Percentiles rank a stretch among this genome's conserved stretches.
Conservation (phyloP, 2,797 vertebrate genomes). For the Danio choprae region DNA sequence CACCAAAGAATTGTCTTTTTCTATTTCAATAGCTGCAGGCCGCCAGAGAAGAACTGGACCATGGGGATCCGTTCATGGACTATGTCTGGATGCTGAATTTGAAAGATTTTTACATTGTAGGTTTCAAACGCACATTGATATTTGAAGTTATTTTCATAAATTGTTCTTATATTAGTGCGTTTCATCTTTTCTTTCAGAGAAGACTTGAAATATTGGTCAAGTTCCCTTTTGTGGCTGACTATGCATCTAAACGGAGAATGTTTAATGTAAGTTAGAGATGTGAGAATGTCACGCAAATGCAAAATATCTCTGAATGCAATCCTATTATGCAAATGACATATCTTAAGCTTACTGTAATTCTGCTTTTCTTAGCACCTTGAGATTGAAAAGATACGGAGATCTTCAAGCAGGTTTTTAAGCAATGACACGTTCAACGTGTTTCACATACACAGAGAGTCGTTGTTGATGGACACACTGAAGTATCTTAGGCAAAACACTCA, state of each 20-base stretch:
- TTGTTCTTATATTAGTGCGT: not conserved
- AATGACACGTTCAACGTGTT: not conserved
- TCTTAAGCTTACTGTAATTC: not conserved
- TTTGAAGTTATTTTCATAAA: not conserved
- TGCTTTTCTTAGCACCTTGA: not conserved
- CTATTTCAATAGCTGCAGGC: conserved; percentile 6
- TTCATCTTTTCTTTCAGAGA: conserved; percentile 43
- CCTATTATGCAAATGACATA: too few species aligned
- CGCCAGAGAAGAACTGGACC: fast-evolving
- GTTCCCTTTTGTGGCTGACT: not conserved
- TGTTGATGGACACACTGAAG: conserved; percentile 53
- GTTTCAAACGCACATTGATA: not conserved
- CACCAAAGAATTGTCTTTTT: not conserved
- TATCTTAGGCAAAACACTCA: not conserved
- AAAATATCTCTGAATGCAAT: too few species aligned
- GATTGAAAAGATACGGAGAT: fast-evolving
- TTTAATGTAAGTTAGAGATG: conserved; percentile 56
- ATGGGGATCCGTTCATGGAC: fast-evolving
- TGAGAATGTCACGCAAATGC: too few species aligned
- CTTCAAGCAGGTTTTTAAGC: not conserved
- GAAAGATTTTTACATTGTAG: not conserved
- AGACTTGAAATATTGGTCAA: not conserved
- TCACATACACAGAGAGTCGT: conserved; percentile 25
- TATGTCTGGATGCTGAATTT: not conserved
- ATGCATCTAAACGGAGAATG: conserved; percentile 67